phyloP scores from a whole-genome alignment of 2,888 invertebrate species.

The Macrosiphum euphorbiae region DNA sequence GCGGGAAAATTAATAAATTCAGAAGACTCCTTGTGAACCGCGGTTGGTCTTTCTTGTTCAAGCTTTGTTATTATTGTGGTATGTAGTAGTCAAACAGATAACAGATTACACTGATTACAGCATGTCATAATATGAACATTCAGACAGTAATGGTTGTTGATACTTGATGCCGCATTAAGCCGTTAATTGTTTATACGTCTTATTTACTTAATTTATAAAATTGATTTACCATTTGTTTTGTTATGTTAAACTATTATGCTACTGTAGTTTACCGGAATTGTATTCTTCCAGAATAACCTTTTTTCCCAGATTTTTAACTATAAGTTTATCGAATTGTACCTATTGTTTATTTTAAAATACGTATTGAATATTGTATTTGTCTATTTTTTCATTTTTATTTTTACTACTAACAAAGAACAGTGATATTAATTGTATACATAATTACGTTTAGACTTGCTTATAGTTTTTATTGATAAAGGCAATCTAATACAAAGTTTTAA shows the following conservation, averaged over 20 bases:
- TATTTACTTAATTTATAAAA: neutral
- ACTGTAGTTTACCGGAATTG: neutral
- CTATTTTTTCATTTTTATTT: neutral
- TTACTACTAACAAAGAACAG: neutral
- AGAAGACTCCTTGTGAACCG: no score
- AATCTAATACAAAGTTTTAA: neutral
- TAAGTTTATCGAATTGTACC: neutral
- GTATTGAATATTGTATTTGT: neutral
- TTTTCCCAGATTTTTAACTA: neutral
- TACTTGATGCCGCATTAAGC: neutral
- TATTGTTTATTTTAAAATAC: neutral
- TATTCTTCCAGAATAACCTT: neutral
- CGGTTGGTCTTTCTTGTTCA: no score
- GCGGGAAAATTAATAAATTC: neutral
- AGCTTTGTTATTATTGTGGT: neutral
- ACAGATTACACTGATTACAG: neutral
- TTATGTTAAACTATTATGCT: neutral
- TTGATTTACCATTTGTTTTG: neutral
- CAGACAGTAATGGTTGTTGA: neutral
- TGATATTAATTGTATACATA: neutral
- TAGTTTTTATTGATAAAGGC: neutral
- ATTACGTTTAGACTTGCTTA: neutral
- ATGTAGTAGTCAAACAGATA: neutral
- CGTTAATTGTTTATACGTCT: neutral
- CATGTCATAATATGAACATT: neutral